Conservation (phyloP, 2,888 invertebrate species). For the Lasioglossum leucozonium region DNA sequence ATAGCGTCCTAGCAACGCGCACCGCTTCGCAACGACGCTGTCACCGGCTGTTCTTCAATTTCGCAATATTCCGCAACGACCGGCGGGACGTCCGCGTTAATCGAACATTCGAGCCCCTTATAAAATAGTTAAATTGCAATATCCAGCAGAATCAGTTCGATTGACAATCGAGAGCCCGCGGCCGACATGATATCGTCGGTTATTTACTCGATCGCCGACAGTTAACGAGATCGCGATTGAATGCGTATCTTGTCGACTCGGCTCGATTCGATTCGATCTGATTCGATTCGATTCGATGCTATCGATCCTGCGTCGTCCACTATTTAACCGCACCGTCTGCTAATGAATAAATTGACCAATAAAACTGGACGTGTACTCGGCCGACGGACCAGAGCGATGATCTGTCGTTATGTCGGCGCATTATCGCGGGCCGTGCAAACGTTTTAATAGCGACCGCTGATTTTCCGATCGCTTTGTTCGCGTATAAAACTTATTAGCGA, state of each 20-base stretch:
- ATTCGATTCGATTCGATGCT: background rate
- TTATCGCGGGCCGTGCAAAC: constrained; percentile 32
- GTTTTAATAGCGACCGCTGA: constrained; percentile 27
- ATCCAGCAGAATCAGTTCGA: background rate
- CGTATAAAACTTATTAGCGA: constrained; percentile 54
- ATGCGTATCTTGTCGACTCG: background rate
- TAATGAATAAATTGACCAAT: constrained; percentile 36
- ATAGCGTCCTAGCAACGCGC: background rate
- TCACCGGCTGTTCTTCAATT: background rate
- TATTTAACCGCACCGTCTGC: background rate
- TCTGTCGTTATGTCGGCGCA: constrained; percentile 25
- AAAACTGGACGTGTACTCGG: constrained; percentile 20
- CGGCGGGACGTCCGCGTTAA: background rate
- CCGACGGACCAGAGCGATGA: constrained; percentile 15
- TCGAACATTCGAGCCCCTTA: background rate
- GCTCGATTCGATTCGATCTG: background rate
- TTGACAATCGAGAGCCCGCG: background rate
- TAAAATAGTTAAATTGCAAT: background rate
- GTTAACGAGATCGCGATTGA: constrained; percentile 31
- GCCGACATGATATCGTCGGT: background rate
- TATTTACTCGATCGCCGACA: background rate
- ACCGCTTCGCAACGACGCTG: background rate
- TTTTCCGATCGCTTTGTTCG: constrained; percentile 37
- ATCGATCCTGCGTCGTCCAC: background rate
- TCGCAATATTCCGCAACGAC: background rate